Evolutionary conservation across 2,888 invertebrate genomes (phyloP).

Genomic region (Lysandra bellargus): DNA sequence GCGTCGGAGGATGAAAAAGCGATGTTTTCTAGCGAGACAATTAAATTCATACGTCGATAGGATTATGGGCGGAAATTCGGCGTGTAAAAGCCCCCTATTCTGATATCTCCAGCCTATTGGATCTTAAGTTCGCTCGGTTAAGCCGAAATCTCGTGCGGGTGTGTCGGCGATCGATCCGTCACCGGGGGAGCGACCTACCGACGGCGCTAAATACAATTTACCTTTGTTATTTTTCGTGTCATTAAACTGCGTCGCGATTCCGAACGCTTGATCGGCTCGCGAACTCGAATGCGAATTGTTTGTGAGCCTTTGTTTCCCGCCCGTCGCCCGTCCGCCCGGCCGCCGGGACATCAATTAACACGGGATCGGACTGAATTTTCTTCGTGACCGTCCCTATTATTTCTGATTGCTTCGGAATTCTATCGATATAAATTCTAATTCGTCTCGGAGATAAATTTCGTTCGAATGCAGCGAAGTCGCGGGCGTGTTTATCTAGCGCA

Average conservation of each 20-base stretch:
- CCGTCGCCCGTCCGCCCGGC: slow-evolving; percentile 49
- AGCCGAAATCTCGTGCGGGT: slow-evolving; percentile 63
- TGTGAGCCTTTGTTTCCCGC: slow-evolving; percentile 77
- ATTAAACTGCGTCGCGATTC: slow-evolving; percentile 80
- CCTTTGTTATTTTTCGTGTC: slow-evolving; percentile 82
- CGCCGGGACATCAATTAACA: slow-evolving; percentile 66
- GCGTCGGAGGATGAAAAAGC: slow-evolving; percentile 61
- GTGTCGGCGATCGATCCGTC: slow-evolving; percentile 64
- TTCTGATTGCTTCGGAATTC: slow-evolving; percentile 63
- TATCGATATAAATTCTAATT: slow-evolving; percentile 47
- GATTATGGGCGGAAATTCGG: slow-evolving; percentile 60
- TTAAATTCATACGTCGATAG: slow-evolving; percentile 73
- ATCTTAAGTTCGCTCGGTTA: slow-evolving; percentile 67
- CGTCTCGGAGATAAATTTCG: slow-evolving; percentile 45
- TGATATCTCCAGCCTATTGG: slow-evolving; percentile 53
- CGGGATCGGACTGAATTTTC: slow-evolving; percentile 63
- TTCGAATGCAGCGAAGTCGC: slow-evolving; percentile 55
- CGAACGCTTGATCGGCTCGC: slow-evolving; percentile 76
- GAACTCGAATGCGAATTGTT: slow-evolving; percentile 79
- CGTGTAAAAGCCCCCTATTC: slow-evolving; percentile 49
- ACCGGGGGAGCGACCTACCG: slow-evolving; percentile 62
- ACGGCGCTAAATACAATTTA: slow-evolving; percentile 78
- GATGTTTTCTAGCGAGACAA: slow-evolving; percentile 73
- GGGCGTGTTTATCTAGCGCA: slow-evolving; percentile 60
- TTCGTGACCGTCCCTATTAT: slow-evolving; percentile 64